These are phyloP conservation scores for Lampropteryx suffumata DNA, from an alignment of 2,888 invertebrate genomes.

Conservation along the genomic window DNA sequence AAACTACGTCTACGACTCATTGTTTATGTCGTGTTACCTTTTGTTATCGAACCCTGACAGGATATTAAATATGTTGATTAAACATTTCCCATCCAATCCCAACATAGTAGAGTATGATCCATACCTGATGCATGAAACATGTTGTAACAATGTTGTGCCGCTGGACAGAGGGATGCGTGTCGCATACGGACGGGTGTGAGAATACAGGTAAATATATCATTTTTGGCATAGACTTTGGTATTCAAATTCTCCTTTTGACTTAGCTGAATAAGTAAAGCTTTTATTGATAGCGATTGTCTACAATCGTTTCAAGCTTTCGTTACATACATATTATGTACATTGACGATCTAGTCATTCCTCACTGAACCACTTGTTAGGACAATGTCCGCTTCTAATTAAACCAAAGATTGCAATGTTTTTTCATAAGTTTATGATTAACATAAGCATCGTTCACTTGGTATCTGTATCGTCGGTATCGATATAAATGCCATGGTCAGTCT, in stretches of 20 bases:
- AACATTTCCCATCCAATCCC: slow-evolving; percentile 45
- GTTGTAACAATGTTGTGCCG: slow-evolving; percentile 83
- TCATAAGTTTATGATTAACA: no score
- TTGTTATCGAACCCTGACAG: background rate
- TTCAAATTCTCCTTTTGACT: background rate
- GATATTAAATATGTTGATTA: slow-evolving; percentile 40
- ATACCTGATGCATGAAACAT: slow-evolving; percentile 83
- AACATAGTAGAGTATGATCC: slow-evolving; percentile 52
- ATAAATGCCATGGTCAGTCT: no score
- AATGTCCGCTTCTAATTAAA: no score
- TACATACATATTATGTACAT: no score
- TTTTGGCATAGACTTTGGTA: background rate
- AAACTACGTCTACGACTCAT: no score
- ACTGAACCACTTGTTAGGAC: no score
- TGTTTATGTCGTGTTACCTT: background rate
- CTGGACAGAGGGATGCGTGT: slow-evolving; percentile 95
- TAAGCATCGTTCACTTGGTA: no score
- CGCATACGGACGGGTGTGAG: slow-evolving; percentile 96
- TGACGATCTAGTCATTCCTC: no score
- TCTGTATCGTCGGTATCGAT: no score
- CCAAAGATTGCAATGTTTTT: no score
- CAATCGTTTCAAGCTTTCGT: no score
- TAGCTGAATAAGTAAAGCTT: background rate
- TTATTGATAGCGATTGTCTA: no score
- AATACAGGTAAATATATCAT: slow-evolving; percentile 89